Evolutionary conservation across 2,113 vertebrate species (phyloP), one percentile per base, ranked within the genome.

Genomic region (Scolopax mira): DNA sequence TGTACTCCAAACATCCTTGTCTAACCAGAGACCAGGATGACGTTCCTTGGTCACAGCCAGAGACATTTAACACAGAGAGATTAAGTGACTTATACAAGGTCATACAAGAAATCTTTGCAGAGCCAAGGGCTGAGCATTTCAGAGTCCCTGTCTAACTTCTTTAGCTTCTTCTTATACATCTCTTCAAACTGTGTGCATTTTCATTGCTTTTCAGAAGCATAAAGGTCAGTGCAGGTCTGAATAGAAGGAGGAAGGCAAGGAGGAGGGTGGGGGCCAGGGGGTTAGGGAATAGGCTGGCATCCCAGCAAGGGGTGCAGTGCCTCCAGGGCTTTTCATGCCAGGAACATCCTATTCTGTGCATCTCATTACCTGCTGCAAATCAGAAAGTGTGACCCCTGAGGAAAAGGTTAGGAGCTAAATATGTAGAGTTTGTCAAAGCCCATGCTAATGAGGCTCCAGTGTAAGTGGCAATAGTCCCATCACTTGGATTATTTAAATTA

Each of bases 351-450:
- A 64, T 94, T 86, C 88, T 81, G 55, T 88, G 88, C 82, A 88
- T 67, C 85, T 91, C 88, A 64, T 93, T 91, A 83, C 69, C 88
- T 81, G 64, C 61, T 78, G 66, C 77, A 86, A 39, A 81, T n/a
- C 82, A 62, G 52, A 2, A 87, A 61, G 67, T 6, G 39, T 37
- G 42, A 93, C 64, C 85, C 58, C 42, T 31, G 71, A 86, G 72
- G 52, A 55, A 85, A 90, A 86, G 64, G 69, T 64, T 90, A 77
- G n/a, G 51, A 94, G 81, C 88, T 88, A 79, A 88, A 78, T 60
- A 46, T 39, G 42, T 19, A 3, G 37, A 78, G 39, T 71, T 88
- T 93, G 93, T 90, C 82, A 83, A 70, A 92, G 55, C 69, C 55
- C 55, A 33, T 11, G 4, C 73, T 90, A 67, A 90, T 30, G 44